These are phyloP conservation scores for Hippopotamyrus pictus DNA, from an alignment of 2,797 vertebrate genomes.

Conservation along the genomic window DNA sequence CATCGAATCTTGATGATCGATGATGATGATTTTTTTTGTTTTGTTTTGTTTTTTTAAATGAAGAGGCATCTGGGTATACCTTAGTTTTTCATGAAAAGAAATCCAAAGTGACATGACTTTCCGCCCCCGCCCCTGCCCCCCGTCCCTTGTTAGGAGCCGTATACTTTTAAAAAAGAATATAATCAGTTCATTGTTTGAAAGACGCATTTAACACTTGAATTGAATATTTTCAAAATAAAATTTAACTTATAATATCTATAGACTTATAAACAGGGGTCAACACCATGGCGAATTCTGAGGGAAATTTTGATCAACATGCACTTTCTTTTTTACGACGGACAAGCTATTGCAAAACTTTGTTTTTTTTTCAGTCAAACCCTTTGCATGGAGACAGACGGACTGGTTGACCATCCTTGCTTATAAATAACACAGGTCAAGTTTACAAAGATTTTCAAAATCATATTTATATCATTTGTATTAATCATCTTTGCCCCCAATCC, in stretches of 20 bases:
- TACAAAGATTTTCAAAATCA: background rate
- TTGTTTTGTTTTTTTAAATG: background rate
- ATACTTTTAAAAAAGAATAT: background rate
- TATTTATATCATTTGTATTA: background rate
- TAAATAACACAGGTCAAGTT: background rate
- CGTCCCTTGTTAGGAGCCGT: background rate
- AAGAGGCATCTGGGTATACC: background rate
- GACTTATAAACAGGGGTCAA: too few relatives aligned
- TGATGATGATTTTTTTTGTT: background rate
- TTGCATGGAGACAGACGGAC: background rate
- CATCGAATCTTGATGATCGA: background rate
- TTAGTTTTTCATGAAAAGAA: background rate
- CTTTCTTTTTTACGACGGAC: background rate
- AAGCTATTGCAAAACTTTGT: background rate
- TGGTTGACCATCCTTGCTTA: background rate
- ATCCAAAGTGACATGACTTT: background rate
- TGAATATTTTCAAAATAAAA: background rate
- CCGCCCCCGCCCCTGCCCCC: too few relatives aligned
- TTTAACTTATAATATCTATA: too few relatives aligned
- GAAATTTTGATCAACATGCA: background rate
- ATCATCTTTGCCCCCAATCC: background rate
- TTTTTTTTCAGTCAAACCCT: background rate
- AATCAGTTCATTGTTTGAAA: too few relatives aligned
- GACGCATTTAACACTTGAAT: background rate
- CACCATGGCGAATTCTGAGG: background rate